These are phyloP conservation scores for Crepidodera aurea DNA, from an alignment of 2,888 invertebrate species.

Conservation along the genomic window DNA sequence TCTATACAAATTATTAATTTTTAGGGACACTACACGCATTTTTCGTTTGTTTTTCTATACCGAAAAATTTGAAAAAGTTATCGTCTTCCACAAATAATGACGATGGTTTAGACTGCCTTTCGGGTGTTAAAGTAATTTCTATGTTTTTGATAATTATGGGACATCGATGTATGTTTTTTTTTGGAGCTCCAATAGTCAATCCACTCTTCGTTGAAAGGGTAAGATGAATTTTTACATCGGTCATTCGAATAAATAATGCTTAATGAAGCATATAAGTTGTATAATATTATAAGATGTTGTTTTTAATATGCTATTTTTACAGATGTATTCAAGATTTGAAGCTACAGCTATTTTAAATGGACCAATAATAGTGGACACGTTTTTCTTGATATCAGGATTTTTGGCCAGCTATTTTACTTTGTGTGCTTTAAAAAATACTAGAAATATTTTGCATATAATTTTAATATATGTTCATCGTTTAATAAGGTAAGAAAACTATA, in stretches of 20 bases:
- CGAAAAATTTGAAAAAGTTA: slow-evolving; percentile 48
- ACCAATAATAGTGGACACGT: slow-evolving; percentile 73
- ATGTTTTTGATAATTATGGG: slow-evolving; percentile 53
- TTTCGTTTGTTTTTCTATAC: slow-evolving; percentile 37
- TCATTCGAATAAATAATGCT: no score
- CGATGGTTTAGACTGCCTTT: slow-evolving; percentile 46
- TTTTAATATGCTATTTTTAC: no score
- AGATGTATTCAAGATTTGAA: slow-evolving; percentile 49
- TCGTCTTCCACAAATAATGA: slow-evolving; percentile 31
- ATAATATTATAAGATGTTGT: no score
- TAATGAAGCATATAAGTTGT: no score
- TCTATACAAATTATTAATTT: slow-evolving; percentile 7
- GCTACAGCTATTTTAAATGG: slow-evolving; percentile 68
- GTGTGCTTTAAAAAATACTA: slow-evolving; percentile 51
- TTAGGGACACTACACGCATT: slow-evolving; percentile 32
- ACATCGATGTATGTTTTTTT: slow-evolving; percentile 51
- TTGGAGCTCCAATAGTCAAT: slow-evolving; percentile 50
- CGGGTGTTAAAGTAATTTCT: slow-evolving; percentile 50
- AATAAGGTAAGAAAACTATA: slow-evolving; percentile 17
- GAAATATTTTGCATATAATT: slow-evolving; percentile 12
- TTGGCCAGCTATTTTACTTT: slow-evolving; percentile 71
- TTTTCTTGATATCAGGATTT: slow-evolving; percentile 73
- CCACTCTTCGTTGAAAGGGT: slow-evolving; percentile 49
- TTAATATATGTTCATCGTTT: slow-evolving; percentile 19
- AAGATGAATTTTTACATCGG: slow-evolving; percentile 25